Evolutionary conservation across 2,797 vertebrate species (phyloP).

Genomic region (Danionella dracula): DNA sequence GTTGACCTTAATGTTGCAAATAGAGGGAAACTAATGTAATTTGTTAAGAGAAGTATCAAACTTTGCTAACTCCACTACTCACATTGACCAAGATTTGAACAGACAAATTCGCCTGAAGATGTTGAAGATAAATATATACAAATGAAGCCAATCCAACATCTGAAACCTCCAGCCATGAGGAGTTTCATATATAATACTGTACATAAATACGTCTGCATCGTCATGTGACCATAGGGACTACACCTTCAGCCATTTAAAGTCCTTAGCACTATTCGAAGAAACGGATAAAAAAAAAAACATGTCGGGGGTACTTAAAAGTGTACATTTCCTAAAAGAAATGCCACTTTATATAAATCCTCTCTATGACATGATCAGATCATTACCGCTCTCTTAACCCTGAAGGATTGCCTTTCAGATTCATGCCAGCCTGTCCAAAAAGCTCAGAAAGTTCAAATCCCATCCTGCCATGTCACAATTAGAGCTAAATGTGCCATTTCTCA

Average conservation of each 20-base stretch:
- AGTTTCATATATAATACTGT: no score
- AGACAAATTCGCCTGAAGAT: background rate
- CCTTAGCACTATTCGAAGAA: no score
- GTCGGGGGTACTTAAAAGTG: no score
- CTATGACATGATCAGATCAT: conserved; percentile 50
- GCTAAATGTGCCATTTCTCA: conserved; percentile 46
- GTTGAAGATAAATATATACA: no score
- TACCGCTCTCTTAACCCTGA: conserved; percentile 63
- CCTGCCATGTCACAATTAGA: conserved; percentile 51
- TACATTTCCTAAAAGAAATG: conserved; percentile 19
- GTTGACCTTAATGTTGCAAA: no score
- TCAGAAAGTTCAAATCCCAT: background rate
- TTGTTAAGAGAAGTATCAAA: background rate
- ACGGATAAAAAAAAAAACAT: no score
- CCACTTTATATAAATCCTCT: conserved; percentile 31
- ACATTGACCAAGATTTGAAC: background rate
- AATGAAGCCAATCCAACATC: no score
- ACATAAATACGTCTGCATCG: no score
- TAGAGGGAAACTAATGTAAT: no score
- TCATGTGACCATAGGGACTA: no score
- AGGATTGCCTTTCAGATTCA: conserved; percentile 4
- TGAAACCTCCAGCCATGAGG: no score
- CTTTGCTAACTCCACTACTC: background rate
- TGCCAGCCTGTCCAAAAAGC: conserved; percentile 21
- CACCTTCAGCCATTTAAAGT: no score